Base-by-base conservation (phyloP, 1,140 invertebrate species). In the Neoseiulus cucumeris region DNA sequence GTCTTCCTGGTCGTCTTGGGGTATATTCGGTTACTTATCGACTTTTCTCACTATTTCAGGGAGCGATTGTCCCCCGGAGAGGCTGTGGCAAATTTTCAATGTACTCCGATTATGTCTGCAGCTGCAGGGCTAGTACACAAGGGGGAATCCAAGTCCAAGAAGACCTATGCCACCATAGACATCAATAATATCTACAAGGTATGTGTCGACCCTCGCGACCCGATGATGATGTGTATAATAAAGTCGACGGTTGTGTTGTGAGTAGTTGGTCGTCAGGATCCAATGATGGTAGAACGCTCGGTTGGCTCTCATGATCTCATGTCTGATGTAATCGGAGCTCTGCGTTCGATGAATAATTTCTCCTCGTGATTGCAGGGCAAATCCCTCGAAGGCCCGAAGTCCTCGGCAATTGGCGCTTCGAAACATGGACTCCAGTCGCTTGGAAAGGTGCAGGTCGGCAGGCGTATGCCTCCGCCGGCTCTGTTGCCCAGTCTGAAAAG, bases 401-500 rank as follows among this genome's bases (percentile, higher is more conserved):
- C 75, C 66, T 69, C 75, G 67, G 76, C 77, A 78, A 74, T 70
- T 73, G 29, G 66, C 77, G 84, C 87, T 82, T 85, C 87, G 76
- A 92, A 93, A 87, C 89, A 94, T 93, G 91, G 91, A 82, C 89
- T 95, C 84, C 91, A 94, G 87, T 89, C 84, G 80, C 84, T 96
- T 84, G 91, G 91, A 80, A 95, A 94, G 85, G 89, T 95, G 79
- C 89, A 87, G 76, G 88, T 84, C 77, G 86, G 87, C 77, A 85
- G 91, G 78, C 86, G 91, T 77, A 79, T 80, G 75, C 79, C 79
- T 67, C 88, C 90, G 79, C 92, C 92, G 78, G 90, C 89, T 75
- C 92, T 94, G 83, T 81, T 95, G 80, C 91, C 92, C 77, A 25
- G 22, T 84, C 80, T 95, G 78, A 95, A 93, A 82, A 91, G 89